Evolutionary conservation across 1,140 invertebrate genomes (phyloP), one percentile per base, ranked within the genome.

Genomic region (Mylabris phalerata): DNA sequence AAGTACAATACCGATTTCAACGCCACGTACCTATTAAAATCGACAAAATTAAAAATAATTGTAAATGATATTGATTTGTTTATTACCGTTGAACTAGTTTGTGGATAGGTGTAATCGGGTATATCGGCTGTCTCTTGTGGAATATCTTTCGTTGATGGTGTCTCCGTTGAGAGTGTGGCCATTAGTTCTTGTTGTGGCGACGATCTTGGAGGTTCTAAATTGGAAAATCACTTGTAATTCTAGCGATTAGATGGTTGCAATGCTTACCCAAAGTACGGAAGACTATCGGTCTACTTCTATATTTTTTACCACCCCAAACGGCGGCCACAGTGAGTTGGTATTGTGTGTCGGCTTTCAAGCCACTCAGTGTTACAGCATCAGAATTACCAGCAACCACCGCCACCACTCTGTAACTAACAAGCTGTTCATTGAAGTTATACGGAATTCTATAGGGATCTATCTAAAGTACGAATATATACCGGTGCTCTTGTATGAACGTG

Each of bases 401-500:
- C 75, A 91, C 87, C 80, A 90, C 87, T 83, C 88, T 90, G 88
- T 90, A 92, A 90, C 89, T 91, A 85, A 85, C 78, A 75, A 60
- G 56, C 64, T 71, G 63, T 71, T 73, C 61, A 73, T 65, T 70
- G 62, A 61, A 66, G 65, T 58, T 65, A 71, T 55, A 70, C 48
- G 51, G 7, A 32, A 42, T 10, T 42, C 10, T 42, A 42, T 4
- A 7, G 41, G 41, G 3, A n/a, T 42, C 4, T 42, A 42, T 40
- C 6, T 7, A 40, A 1, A 40, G 39, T 42, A 32, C 32, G 32
- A 32, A 32, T 1, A 1, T 32, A 32, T 32, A 5, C 32, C 0
- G 4, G 7, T 19, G 19, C 1, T 19, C 19, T 19, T 19, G 1
- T 19, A 19, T 19, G 1, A 19, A 19, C 19, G 19, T 19, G 19